Percentiles rank a stretch among this genome's conserved stretches.
These are phyloP conservation scores for Halichoeres trimaculatus DNA, from an alignment of 2,113 vertebrate species.

Conservation along the genomic window DNA sequence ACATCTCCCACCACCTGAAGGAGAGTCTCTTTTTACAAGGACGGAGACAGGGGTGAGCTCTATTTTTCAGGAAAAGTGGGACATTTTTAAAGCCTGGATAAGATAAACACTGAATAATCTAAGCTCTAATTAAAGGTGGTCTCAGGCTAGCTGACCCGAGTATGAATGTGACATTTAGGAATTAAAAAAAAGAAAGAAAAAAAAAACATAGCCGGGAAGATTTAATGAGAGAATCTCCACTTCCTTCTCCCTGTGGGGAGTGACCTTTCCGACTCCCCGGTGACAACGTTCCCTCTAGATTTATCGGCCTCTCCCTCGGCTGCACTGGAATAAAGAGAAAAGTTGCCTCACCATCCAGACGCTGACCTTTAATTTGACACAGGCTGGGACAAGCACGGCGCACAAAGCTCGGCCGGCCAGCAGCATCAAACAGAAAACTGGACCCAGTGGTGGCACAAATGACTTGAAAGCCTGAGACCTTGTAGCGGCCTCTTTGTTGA, in stretches of 20 bases:
- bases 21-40: slow-evolving; percentile 3
- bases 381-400: slow-evolving; percentile 54
- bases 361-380: slow-evolving; percentile 79
- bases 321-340: slow-evolving; percentile 70
- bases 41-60: not conserved
- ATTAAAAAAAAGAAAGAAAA: slow-evolving; percentile 35
- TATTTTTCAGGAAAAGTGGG: slow-evolving; percentile 24
- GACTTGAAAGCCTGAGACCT: slow-evolving; percentile 57
- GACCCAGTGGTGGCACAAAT: slow-evolving; percentile 39
- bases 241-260: slow-evolving; percentile 70
- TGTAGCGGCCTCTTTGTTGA: slow-evolving; percentile 45
- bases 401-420: slow-evolving; percentile 32
- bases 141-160: slow-evolving; percentile 58
- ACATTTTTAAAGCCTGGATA: slow-evolving; percentile 38
- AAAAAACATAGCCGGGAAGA: slow-evolving; percentile 59
- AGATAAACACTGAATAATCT: slow-evolving; percentile 67
- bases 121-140: slow-evolving; percentile 66
- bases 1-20: slow-evolving; percentile 24
- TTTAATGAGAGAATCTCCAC: slow-evolving; percentile 81
- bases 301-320: slow-evolving; percentile 76
- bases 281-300: slow-evolving; percentile 80
- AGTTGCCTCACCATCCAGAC: slow-evolving; percentile 72
- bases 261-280: slow-evolving; percentile 81
- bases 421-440: slow-evolving; percentile 61
- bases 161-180: slow-evolving; percentile 82